These are phyloP conservation scores for Heliconius charithonia DNA, from an alignment of 2,888 invertebrate species.

Conservation along the genomic window DNA sequence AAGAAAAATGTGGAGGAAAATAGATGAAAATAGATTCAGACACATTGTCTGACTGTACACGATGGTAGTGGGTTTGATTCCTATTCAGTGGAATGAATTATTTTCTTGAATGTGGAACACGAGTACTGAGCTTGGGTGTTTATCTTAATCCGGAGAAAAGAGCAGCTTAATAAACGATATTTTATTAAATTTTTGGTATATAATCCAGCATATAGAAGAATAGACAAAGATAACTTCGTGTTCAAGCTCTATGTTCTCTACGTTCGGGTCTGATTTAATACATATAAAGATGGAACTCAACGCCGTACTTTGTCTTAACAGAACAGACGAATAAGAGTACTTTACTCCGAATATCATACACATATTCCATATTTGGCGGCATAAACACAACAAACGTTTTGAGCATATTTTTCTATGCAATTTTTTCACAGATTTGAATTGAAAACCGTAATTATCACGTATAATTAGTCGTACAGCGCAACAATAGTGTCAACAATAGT, in stretches of 20 bases:
- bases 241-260: no score
- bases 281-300: neutral
- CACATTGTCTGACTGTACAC: neutral
- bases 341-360: no score
- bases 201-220: no score
- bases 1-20: constrained; percentile 49
- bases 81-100: neutral
- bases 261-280: no score
- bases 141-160: neutral
- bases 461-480: constrained; percentile 19
- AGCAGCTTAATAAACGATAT: no score
- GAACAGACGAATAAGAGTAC: no score
- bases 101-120: neutral
- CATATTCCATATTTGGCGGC: no score
- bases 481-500: neutral
- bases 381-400: no score
- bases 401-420: no score
- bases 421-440: no score
- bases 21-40: constrained; percentile 45
- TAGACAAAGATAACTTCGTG: no score
- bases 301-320: neutral
- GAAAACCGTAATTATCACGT: neutral
- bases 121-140: neutral
- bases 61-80: neutral
- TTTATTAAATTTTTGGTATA: no score